Evolutionary conservation across 2,113 vertebrate species (phyloP), one percentile per base, ranked within the genome.

Genomic region (Cinclus mexicanus): DNA sequence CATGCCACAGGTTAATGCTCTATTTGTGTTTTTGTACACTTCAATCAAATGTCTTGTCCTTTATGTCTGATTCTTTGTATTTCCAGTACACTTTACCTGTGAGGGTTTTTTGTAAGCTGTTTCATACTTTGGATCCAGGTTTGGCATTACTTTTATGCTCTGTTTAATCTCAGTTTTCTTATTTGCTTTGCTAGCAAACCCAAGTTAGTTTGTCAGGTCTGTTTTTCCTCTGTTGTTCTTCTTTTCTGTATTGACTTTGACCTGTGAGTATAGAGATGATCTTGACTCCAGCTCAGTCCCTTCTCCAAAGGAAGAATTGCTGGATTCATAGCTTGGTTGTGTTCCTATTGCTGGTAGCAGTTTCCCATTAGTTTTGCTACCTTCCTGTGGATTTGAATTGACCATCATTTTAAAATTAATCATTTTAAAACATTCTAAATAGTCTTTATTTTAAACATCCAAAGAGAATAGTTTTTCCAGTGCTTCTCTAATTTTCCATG

Each of bases 131-230:
- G 20, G 11, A 75, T 82, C 24, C 53, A 79, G 35, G 24, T 64
- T 87, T 89, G 25, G 11, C 20, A 2, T n/a, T 67, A 9, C 19
- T 87, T 50, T 52, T 77, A 42, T 31, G 12, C 55, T 23, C 24
- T 89, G 29, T 68, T 87, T 93, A 17, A 79, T 85, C 49, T 82
- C 28, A 22, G 12, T 42, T 95, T 86, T 26, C 19, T 29, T 76
- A 39, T 90, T 80, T 69, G 9, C 44, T 68, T 87, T 75, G n/a
- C 63, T 72, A 41, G 44, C 33, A 94, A 88, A 68, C 52, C 33
- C 23, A 89, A 24, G 42, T 81, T 50, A 44, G 9, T 63, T 76
- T 50, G 21, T 60, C 20, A 47, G 67, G 57, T 24, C 22, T 83
- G 26, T 1, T 76, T 84, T 56, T 47, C 3, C 6, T 78, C 35